These are phyloP conservation scores for Drosophila paulistorum DNA, from an alignment of 1,140 invertebrate genomes.

Conservation along the genomic window DNA sequence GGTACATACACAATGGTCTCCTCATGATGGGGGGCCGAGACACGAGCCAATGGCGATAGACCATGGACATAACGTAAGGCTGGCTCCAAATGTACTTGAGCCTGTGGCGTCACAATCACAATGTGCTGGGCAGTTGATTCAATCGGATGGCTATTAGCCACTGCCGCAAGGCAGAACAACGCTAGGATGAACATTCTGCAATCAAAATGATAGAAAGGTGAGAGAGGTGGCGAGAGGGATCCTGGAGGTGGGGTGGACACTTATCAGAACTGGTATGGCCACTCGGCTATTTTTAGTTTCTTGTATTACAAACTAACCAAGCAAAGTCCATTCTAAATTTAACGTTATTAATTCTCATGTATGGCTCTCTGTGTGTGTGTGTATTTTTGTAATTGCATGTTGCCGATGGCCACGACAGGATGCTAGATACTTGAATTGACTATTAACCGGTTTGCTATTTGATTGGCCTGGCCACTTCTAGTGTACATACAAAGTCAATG, in stretches of 20 bases:
- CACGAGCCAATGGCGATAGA: conserved; percentile 75
- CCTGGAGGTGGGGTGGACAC: not conserved
- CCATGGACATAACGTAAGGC: conserved; percentile 73
- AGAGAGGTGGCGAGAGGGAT: not conserved
- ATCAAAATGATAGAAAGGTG: not conserved
- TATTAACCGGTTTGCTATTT: conserved; percentile 76
- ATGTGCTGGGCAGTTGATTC: conserved; percentile 70
- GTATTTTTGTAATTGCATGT: conserved; percentile 45
- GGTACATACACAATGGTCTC: conserved; percentile 80
- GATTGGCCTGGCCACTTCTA: conserved; percentile 65
- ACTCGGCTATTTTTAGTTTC: conserved; percentile 60
- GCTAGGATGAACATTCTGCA: conserved; percentile 70
- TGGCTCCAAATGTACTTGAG: conserved; percentile 75
- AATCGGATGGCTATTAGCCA: conserved; percentile 57
- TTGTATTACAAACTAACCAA: conserved; percentile 36
- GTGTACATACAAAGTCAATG: conserved; percentile 71
- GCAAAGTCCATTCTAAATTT: conserved; percentile 80
- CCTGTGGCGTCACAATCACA: conserved; percentile 79
- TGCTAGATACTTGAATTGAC: conserved; percentile 42
- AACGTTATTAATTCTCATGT: conserved; percentile 50
- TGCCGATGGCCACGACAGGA: conserved; percentile 52
- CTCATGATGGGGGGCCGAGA: conserved; percentile 66
- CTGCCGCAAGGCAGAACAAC: conserved; percentile 61
- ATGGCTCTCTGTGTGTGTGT: conserved; percentile 22
- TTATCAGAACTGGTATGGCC: conserved; percentile 58